Evolutionary conservation across 1,140 invertebrate genomes (phyloP).

Genomic region (Drosophila tropicalis): DNA sequence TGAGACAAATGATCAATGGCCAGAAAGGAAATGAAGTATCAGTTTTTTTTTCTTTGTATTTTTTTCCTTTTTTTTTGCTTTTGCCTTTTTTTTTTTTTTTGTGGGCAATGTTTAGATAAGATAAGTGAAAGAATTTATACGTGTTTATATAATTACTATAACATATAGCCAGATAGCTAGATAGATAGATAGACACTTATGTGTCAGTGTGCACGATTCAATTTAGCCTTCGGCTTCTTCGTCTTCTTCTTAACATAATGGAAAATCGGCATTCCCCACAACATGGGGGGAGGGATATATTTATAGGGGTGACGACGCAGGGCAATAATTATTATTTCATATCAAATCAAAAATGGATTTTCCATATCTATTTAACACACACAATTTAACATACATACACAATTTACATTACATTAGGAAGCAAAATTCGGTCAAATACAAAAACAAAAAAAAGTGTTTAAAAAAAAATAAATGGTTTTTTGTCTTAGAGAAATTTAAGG

Average conservation of each 20-base stretch:
- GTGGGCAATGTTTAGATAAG: not conserved
- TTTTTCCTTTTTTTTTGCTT: too few relatives aligned
- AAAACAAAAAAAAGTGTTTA: not conserved
- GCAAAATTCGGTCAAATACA: slow-evolving; percentile 1
- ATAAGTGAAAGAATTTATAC: slow-evolving; percentile 1
- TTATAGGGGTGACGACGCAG: not conserved
- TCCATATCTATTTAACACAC: slow-evolving; percentile 2
- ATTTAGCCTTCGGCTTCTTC: slow-evolving; percentile 1
- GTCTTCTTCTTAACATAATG: not conserved
- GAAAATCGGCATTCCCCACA: not conserved
- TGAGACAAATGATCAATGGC: slow-evolving; percentile 19
- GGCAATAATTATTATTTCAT: not conserved
- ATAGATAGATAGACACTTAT: slow-evolving; percentile 6
- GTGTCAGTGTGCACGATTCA: not conserved
- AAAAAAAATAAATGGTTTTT: not conserved
- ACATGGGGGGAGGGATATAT: not conserved
- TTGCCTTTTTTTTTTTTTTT: slow-evolving; percentile 1
- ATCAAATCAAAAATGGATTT: not conserved
- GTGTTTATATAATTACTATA: not conserved
- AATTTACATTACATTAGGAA: not conserved
- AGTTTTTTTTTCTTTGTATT: too few relatives aligned
- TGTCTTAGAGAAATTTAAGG: not conserved
- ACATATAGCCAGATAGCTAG: not conserved
- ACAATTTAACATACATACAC: not conserved
- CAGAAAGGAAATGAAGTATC: slow-evolving; percentile 4